Evolutionary conservation across 2,113 vertebrate species (phyloP).

Genomic region (Porphyrio hochstetteri): DNA sequence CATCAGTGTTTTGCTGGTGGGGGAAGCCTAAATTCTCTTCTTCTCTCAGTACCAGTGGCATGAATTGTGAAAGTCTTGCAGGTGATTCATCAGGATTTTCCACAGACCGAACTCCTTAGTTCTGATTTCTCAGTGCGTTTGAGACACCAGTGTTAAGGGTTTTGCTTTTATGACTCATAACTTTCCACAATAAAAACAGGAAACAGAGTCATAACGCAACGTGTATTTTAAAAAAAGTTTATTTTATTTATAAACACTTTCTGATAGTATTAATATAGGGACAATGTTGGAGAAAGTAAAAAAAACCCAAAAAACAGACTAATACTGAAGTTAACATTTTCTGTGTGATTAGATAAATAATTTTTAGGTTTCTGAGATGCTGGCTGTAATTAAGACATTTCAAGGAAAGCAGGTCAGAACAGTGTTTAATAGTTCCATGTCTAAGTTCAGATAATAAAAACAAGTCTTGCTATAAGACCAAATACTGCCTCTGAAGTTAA

Average conservation of each 20-base stretch:
- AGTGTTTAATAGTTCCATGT: neutral
- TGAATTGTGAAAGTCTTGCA: neutral
- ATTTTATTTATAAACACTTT: neutral
- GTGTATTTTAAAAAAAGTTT: neutral
- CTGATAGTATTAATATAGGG: neutral
- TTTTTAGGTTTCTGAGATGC: neutral
- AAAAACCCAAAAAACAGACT: neutral
- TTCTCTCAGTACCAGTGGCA: neutral
- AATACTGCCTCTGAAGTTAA: neutral
- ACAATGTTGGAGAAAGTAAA: neutral
- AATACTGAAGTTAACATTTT: neutral
- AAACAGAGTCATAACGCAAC: neutral
- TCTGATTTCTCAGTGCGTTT: neutral
- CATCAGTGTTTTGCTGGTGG: neutral
- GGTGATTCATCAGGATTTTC: neutral
- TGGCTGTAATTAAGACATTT: neutral
- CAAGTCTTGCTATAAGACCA: neutral
- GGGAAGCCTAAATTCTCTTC: neutral
- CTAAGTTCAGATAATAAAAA: neutral
- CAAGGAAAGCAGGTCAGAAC: neutral
- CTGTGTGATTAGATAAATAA: neutral
- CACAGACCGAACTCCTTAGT: neutral
- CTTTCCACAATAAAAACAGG: neutral
- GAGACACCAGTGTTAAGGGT: neutral
- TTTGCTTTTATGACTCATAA: neutral